Percentiles rank a stretch among this genome's conserved stretches.
Evolutionary conservation across 2,797 vertebrate genomes (phyloP).

Genomic region (Peromyscus melanophrys): DNA sequence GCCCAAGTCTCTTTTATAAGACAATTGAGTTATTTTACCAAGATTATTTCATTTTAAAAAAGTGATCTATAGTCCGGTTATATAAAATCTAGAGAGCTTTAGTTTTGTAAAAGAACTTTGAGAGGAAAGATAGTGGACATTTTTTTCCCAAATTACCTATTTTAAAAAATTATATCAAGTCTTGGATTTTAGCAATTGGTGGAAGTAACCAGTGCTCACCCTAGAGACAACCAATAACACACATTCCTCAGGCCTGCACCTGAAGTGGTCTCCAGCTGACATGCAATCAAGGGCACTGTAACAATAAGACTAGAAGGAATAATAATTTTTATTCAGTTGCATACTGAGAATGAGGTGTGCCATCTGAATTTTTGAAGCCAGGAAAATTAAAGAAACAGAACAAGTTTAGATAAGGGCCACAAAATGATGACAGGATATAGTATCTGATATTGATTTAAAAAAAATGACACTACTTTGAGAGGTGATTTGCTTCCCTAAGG

Average conservation of each 20-base stretch:
- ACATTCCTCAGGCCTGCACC: background rate
- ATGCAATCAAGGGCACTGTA: background rate
- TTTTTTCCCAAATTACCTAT: conserved; percentile 41
- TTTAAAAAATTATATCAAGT: conserved; percentile 29
- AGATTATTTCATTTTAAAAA: conserved; percentile 48
- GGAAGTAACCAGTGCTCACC: background rate
- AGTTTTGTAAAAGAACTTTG: conserved; percentile 16
- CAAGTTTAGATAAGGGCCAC: background rate
- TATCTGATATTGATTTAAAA: background rate
- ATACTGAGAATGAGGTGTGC: background rate
- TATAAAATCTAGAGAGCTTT: background rate
- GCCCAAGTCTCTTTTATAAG: background rate
- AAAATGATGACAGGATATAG: background rate
- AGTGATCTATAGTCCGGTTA: background rate
- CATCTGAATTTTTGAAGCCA: conserved; percentile 44
- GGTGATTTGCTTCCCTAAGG: background rate
- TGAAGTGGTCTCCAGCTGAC: background rate
- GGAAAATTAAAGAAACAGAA: conserved; percentile 24
- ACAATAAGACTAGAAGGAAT: background rate
- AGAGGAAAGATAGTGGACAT: background rate
- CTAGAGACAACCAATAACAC: background rate
- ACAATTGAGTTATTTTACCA: background rate
- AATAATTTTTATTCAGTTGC: background rate
- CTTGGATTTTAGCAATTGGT: background rate
- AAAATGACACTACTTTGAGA: background rate